These are phyloP conservation scores for Scaptomyza hsui DNA, from an alignment of 1,140 invertebrate species.

Conservation along the genomic window DNA sequence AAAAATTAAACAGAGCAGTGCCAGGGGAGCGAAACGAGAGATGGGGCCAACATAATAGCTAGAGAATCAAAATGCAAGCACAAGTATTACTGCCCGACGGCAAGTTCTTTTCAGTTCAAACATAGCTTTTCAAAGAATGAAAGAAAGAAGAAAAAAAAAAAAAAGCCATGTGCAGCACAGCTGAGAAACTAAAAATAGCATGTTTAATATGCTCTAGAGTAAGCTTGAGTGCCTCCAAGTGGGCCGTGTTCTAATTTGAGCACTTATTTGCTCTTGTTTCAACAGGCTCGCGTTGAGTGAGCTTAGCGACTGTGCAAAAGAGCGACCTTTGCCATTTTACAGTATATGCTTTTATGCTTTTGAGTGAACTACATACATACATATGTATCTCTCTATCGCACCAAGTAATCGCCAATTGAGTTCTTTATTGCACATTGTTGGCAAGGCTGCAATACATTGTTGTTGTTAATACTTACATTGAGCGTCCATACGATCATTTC, in stretches of 20 bases:
- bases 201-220: not conserved
- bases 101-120: conserved; percentile 10
- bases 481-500: conserved; percentile 72
- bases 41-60: conserved; percentile 9
- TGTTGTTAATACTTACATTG: conserved; percentile 59
- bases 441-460: too few relatives aligned
- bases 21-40: not conserved
- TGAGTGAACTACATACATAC: not conserved
- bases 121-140: too few relatives aligned
- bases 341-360: not conserved
- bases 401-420: too few relatives aligned
- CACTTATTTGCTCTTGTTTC: not conserved
- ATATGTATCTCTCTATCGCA: too few relatives aligned
- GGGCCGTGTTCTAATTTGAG: not conserved
- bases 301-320: not conserved
- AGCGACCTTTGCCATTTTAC: not conserved
- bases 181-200: not conserved
- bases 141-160: too few relatives aligned
- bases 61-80: conserved; percentile 35
- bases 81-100: not conserved
- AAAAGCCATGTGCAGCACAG: not conserved
- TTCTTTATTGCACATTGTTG: too few relatives aligned
- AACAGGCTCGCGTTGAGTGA: not conserved
- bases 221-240: not conserved
- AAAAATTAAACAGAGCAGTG: conserved; percentile 71